Conservation (phyloP, 2,888 invertebrate species). For the Dermolepida albohirtum region DNA sequence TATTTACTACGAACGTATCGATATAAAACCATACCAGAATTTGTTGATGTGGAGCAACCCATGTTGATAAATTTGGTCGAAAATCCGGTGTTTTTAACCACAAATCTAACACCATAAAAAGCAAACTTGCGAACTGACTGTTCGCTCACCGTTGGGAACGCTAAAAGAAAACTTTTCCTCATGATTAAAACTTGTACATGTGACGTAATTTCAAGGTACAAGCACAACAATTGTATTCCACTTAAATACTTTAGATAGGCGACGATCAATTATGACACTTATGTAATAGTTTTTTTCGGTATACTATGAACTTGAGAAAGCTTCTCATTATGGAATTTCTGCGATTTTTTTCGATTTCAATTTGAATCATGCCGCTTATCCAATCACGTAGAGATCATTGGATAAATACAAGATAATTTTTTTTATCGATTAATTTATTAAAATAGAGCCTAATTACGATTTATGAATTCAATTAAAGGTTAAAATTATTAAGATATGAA, state of each 20-base stretch:
- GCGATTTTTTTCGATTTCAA: conserved; percentile 13
- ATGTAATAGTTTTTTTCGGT: conserved; percentile 3
- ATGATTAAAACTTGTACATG: conserved; percentile 14
- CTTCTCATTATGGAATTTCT: background rate
- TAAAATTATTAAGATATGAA: too few relatives aligned
- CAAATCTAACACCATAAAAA: conserved; percentile 8
- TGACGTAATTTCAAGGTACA: conserved; percentile 32
- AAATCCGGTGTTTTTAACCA: conserved; percentile 14
- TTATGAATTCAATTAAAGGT: too few relatives aligned
- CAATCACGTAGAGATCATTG: conserved; percentile 19
- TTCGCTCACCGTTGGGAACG: background rate
- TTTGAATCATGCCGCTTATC: conserved; percentile 3
- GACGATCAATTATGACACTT: conserved; percentile 17
- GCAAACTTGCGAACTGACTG: conserved; percentile 7
- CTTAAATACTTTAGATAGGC: background rate
- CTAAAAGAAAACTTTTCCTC: conserved; percentile 32
- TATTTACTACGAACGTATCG: conserved; percentile 13
- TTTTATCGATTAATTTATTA: too few relatives aligned
- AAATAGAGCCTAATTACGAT: too few relatives aligned
- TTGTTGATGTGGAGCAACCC: conserved; percentile 39
- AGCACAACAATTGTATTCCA: conserved; percentile 32
- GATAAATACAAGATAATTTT: too few relatives aligned
- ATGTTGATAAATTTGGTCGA: conserved; percentile 22
- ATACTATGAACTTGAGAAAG: background rate
- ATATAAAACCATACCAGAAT: conserved; percentile 7